Percentiles rank a stretch among this genome's conserved stretches.
These are phyloP conservation scores for Rhinopomastus cyanomelas DNA, from an alignment of 2,113 vertebrate species.

Conservation along the genomic window DNA sequence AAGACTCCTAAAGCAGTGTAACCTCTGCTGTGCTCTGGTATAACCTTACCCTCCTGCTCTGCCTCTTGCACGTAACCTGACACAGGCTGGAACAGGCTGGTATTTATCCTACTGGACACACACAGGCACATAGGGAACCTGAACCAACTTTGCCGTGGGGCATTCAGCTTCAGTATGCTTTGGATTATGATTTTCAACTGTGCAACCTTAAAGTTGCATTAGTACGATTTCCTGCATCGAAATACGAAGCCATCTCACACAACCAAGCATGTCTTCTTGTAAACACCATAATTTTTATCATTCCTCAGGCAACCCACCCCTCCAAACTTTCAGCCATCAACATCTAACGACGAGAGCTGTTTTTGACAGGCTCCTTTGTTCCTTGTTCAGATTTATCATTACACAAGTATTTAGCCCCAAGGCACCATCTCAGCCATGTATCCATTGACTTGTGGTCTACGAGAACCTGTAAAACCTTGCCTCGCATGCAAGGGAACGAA, in stretches of 20 bases:
- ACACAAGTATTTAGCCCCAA: background rate
- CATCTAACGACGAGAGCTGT: background rate
- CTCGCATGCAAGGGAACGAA: background rate
- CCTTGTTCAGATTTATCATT: slow-evolving; percentile 27
- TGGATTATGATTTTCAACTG: background rate
- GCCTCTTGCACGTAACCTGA: background rate
- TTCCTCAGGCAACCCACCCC: slow-evolving; percentile 18
- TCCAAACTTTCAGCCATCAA: slow-evolving; percentile 9
- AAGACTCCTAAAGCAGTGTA: background rate
- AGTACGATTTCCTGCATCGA: background rate
- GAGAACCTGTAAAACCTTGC: slow-evolving; percentile 12
- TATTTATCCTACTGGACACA: background rate
- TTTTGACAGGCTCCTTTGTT: slow-evolving; percentile 23
- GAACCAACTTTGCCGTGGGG: background rate
- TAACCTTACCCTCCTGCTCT: background rate
- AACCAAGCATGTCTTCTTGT: background rate
- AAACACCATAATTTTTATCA: slow-evolving; percentile 29
- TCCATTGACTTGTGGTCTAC: background rate
- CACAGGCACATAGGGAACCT: background rate
- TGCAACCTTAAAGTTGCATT: background rate
- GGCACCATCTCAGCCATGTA: background rate
- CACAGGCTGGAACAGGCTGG: background rate
- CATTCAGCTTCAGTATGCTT: background rate
- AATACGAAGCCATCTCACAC: background rate
- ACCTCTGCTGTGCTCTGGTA: background rate